phyloP scores from a whole-genome alignment of 1,140 invertebrate species.

The Drosophila subobscura region DNA sequence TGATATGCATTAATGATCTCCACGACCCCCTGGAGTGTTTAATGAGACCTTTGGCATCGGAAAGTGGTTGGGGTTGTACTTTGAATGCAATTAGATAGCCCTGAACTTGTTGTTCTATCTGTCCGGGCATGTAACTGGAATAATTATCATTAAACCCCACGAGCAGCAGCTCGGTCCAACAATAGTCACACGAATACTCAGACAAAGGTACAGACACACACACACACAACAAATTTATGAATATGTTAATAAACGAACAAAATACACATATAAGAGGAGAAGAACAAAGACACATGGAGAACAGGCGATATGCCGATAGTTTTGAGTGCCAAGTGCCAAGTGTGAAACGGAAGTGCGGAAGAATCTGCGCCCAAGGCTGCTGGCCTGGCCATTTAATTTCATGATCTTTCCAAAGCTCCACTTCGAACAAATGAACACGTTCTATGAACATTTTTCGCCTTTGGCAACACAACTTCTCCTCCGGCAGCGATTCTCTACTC shows the following conservation, averaged over 20 bases:
- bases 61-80: slow-evolving; percentile 36
- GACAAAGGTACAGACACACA: slow-evolving; percentile 7
- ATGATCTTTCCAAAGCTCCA: slow-evolving; percentile 72
- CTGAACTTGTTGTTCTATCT: slow-evolving; percentile 30
- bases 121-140: slow-evolving; percentile 11
- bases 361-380: slow-evolving; percentile 70
- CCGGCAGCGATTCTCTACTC: neutral
- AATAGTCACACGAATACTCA: slow-evolving; percentile 4
- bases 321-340: slow-evolving; percentile 43
- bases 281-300: slow-evolving; percentile 19
- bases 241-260: slow-evolving; percentile 64
- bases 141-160: slow-evolving; percentile 30
- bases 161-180: neutral
- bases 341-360: slow-evolving; percentile 80
- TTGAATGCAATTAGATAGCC: slow-evolving; percentile 41
- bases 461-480: slow-evolving; percentile 21
- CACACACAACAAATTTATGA: slow-evolving; percentile 28
- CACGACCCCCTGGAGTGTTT: slow-evolving; percentile 1
- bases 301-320: slow-evolving; percentile 39
- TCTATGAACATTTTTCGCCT: slow-evolving; percentile 64
- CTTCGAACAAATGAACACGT: slow-evolving; percentile 55
- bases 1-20: slow-evolving; percentile 20
- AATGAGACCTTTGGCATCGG: slow-evolving; percentile 50
- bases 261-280: slow-evolving; percentile 15
- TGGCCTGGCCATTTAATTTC: slow-evolving; percentile 73